Percentiles rank a stretch among this genome's conserved stretches.
phyloP scores from a whole-genome alignment of 2,888 invertebrate genomes.

The Cordilura impudica region DNA sequence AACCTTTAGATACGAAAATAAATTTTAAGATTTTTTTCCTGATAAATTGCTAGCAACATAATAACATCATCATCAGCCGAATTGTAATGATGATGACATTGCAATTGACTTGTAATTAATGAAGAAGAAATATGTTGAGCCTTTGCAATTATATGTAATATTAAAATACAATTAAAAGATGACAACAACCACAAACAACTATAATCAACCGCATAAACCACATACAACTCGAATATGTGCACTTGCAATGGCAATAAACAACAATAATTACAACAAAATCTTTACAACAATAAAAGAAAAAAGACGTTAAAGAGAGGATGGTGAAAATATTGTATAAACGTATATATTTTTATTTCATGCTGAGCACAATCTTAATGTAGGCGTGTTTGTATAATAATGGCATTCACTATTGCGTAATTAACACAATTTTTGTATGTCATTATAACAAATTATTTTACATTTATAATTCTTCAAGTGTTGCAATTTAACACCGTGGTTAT shows the following conservation, averaged over 20 bases:
- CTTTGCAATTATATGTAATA: constrained; percentile 44
- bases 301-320: background rate
- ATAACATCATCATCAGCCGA: background rate
- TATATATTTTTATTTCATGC: constrained; percentile 8
- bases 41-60: background rate
- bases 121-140: constrained; percentile 5
- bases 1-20: too few relatives aligned
- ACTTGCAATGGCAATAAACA: background rate
- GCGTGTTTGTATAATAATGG: constrained; percentile 8
- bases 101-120: constrained; percentile 16
- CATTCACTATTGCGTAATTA: too few relatives aligned
- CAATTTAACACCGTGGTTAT: too few relatives aligned
- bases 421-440: too few relatives aligned
- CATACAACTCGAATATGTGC: too few relatives aligned
- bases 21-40: too few relatives aligned
- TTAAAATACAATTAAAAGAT: constrained; percentile 42
- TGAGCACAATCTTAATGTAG: constrained; percentile 23
- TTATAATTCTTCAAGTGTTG: too few relatives aligned
- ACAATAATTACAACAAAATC: background rate
- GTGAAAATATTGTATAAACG: background rate
- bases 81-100: background rate
- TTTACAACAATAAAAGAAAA: background rate
- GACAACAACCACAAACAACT: constrained; percentile 15
- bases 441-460: too few relatives aligned
- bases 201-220: background rate